phyloP scores from a whole-genome alignment of 2,797 vertebrate genomes.

The Buphagus erythrorhynchus region DNA sequence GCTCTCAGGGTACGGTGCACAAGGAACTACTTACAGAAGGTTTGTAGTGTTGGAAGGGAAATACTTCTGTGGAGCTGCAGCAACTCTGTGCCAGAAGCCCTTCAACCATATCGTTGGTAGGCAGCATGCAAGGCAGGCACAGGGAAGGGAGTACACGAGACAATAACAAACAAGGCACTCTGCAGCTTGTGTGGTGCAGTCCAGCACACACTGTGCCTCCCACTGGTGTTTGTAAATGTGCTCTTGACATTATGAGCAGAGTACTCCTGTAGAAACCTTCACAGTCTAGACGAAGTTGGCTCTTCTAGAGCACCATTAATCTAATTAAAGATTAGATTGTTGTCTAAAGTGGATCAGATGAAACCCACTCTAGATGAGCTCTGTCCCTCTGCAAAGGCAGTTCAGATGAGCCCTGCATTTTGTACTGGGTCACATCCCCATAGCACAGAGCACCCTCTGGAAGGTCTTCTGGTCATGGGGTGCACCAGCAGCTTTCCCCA shows the following conservation, averaged over 20 bases:
- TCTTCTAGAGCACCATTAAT: background rate
- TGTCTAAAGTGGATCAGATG: background rate
- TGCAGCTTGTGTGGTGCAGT: background rate
- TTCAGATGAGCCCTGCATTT: background rate
- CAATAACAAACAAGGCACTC: background rate
- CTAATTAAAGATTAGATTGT: background rate
- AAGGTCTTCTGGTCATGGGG: background rate
- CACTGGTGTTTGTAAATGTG: background rate
- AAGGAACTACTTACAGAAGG: background rate
- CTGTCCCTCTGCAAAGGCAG: background rate
- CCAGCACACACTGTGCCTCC: background rate
- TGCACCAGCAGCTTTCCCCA: background rate
- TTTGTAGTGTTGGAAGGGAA: background rate
- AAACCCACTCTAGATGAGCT: background rate
- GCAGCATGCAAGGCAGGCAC: background rate
- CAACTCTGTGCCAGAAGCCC: background rate
- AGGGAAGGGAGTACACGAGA: fast-evolving
- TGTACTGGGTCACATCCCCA: background rate
- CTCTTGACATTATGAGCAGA: background rate
- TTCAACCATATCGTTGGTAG: background rate
- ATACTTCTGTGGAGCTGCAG: background rate
- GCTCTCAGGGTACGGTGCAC: background rate
- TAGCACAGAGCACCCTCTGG: background rate
- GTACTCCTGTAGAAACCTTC: background rate
- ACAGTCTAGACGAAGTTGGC: background rate